A percentile compares a stretch with the other conserved stretches of the same genome.
Conservation (phyloP, 2,888 invertebrate genomes). For the Nemoura dubitans region DNA sequence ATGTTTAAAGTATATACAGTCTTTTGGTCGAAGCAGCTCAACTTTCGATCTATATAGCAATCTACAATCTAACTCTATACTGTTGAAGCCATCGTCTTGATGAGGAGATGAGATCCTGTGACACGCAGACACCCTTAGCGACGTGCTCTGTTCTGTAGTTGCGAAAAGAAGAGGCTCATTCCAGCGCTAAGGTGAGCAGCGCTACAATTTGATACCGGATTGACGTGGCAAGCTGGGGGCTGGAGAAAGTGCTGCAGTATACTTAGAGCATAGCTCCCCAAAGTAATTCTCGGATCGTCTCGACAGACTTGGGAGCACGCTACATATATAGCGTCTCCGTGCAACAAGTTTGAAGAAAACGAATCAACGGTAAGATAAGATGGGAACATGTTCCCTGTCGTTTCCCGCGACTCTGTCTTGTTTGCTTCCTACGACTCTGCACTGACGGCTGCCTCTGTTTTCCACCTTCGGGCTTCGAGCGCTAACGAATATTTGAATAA, state of each 20-base stretch:
- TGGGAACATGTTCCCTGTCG: not conserved
- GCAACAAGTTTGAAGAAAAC: not conserved
- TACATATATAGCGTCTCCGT: not conserved
- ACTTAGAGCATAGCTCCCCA: not conserved
- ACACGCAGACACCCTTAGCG: not conserved
- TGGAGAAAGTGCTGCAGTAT: not conserved
- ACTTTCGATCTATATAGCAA: too few species aligned
- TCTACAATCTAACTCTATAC: too few species aligned
- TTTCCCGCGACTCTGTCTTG: not conserved
- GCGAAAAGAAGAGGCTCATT: not conserved
- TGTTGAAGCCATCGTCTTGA: not conserved
- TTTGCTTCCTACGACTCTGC: not conserved
- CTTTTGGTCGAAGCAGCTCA: too few species aligned
- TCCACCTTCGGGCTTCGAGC: not conserved
- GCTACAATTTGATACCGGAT: not conserved
- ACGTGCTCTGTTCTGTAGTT: not conserved
- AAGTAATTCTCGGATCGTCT: not conserved
- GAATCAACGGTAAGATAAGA: not conserved
- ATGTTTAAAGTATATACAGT: too few species aligned
- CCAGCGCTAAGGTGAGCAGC: not conserved
- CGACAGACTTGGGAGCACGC: not conserved
- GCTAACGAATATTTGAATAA: not conserved
- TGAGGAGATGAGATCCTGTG: not conserved
- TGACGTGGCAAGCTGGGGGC: not conserved
- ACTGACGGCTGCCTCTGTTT: not conserved